phyloP scores from a whole-genome alignment of 1,140 invertebrate species.

The Neodiprion lecontei region DNA sequence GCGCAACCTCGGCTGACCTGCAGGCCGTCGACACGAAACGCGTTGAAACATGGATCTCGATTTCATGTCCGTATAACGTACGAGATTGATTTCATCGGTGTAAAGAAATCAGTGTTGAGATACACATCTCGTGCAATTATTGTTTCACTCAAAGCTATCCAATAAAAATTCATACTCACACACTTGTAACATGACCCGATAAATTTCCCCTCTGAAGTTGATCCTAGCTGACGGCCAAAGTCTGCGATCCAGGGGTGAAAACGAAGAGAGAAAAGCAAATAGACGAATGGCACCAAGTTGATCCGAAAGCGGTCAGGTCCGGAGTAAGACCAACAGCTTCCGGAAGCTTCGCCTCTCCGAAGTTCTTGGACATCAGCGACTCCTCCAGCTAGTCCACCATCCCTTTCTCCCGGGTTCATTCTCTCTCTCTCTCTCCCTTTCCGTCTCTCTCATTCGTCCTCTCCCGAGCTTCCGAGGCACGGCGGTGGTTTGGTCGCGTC shows the following conservation, averaged over 20 bases:
- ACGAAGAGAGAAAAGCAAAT: background rate
- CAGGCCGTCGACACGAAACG: too few species aligned
- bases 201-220: background rate
- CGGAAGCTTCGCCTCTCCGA: background rate
- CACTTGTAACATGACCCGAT: too few species aligned
- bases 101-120: too few species aligned
- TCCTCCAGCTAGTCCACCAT: too few species aligned
- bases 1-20: background rate
- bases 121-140: too few species aligned
- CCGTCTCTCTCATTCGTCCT: background rate
- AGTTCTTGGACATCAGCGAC: background rate
- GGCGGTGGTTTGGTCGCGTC: background rate
- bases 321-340: background rate
- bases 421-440: background rate
- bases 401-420: too few species aligned
- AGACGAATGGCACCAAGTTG: background rate
- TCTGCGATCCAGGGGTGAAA: background rate
- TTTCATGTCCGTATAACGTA: too few species aligned
- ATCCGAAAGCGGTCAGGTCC: background rate
- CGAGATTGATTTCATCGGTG: too few species aligned
- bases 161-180: too few species aligned
- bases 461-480: background rate
- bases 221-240: background rate
- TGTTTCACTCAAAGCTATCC: too few species aligned
- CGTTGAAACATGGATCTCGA: background rate